These are phyloP conservation scores for Petaurus breviceps DNA, from an alignment of 2,113 vertebrate genomes.

Conservation along the genomic window DNA sequence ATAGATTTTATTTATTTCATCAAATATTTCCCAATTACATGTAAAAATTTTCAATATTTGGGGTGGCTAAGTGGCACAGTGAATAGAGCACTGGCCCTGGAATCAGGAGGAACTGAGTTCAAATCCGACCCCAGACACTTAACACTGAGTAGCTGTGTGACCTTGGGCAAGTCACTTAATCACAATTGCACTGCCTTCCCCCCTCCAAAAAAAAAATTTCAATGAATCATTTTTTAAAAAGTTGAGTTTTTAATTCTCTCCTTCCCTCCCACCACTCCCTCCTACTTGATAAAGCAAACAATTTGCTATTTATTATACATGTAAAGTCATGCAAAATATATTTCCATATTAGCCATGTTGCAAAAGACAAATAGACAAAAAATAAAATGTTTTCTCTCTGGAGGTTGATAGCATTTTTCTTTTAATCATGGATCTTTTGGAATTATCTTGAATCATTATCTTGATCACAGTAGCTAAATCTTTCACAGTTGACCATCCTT, in stretches of 20 bases:
- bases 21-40: not conserved
- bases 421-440: not conserved
- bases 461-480: not conserved
- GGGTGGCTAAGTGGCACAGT: no score
- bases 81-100: no score
- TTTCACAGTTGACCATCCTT: not conserved
- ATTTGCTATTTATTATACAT: not conserved
- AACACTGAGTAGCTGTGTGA: no score
- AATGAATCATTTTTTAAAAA: not conserved
- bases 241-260: not conserved
- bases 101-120: no score
- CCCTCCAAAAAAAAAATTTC: no score
- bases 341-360: not conserved
- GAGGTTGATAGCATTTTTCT: not conserved
- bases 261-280: not conserved
- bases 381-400: not conserved
- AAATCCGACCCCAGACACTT: no score
- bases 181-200: no score
- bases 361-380: not conserved
- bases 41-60: not conserved
- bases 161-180: no score
- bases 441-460: not conserved
- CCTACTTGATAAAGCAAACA: not conserved
- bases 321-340: not conserved
- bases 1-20: not conserved